Base-by-base conservation (phyloP, 2,888 invertebrate genomes). In the Gryllus longicercus region DNA sequence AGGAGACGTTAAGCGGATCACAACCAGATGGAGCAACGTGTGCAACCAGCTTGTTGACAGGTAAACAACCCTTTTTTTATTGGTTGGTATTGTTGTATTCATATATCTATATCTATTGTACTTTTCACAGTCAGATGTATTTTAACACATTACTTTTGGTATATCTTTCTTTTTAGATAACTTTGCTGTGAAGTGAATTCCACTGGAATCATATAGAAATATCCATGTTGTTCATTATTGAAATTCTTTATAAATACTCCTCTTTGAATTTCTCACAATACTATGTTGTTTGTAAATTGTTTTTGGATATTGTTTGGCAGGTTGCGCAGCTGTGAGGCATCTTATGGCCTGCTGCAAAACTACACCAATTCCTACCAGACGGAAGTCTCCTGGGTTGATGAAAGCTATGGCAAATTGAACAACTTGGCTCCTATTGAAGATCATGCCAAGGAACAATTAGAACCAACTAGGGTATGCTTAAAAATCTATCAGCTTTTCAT, bases 331-430 rank as follows among this genome's bases (percentile, higher is more conserved):
- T 95, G 96, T 85, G 97, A 98, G 86, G 93, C 95, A 50, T 96
- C 97, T 0, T 95, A 96, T 85, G 95, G 95, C 85, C 90, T 97
- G 83, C 92, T 98, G 85, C 95, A 96, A 85, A 95, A 95, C 87
- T 96, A 97, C 88, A 94, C 94, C 85, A 95, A 93, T 81, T 95
- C 96, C 49, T 91, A 96, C 84, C 93, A 95, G 85, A 93, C 93
- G 83, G 97, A 98, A 87, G 94, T 95, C 84, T 93, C 93, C 84
- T 97, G 96, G 93, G 91, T 97, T 81, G 95, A 96, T 85, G 96
- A 95, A 83, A 92, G 94, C 23, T 95, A 94, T 86, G 91, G 90
- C 83, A 95, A 95, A 86, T 89, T 96, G 79, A 95, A 96, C 84
- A 85, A 84, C 81, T 84, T 86, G 76, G 84, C 85, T 78, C 83